Conservation (phyloP, 2,888 invertebrate genomes). For the Caenorhabditis sp. region DNA sequence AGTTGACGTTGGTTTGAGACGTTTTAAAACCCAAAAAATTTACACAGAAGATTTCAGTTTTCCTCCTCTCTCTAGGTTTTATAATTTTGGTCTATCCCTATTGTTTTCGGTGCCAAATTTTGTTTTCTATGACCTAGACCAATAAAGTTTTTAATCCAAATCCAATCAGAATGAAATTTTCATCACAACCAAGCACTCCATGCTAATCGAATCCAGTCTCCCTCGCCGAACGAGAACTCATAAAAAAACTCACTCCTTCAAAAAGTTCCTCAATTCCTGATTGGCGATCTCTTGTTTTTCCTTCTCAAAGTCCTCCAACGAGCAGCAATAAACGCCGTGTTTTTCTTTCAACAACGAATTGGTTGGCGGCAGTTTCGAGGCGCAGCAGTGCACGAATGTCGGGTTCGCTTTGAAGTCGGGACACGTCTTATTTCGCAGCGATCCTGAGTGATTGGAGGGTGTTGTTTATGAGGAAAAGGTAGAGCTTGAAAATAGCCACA, state of each 20-base stretch:
- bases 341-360: slow-evolving; percentile 62
- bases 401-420: slow-evolving; percentile 73
- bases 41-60: no score
- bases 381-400: slow-evolving; percentile 66
- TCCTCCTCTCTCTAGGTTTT: no score
- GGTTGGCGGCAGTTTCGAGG: slow-evolving; percentile 70
- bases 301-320: slow-evolving; percentile 64
- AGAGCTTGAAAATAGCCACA: no score
- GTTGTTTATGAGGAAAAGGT: neutral
- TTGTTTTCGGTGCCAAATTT: no score
- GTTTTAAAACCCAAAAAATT: no score
- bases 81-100: no score
- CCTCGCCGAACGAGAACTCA: neutral
- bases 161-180: no score
- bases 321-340: slow-evolving; percentile 72
- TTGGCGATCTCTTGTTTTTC: slow-evolving; percentile 70
- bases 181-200: no score
- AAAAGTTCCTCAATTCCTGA: slow-evolving; percentile 67
- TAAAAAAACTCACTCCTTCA: slow-evolving; percentile 67
- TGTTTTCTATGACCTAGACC: no score
- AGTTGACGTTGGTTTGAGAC: no score
- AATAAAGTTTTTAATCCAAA: no score
- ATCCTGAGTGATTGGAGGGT: slow-evolving; percentile 38
- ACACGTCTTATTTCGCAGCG: slow-evolving; percentile 68
- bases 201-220: no score